Base-by-base conservation (phyloP, 2,113 vertebrate species). In the Xenotilapia longispinis region DNA sequence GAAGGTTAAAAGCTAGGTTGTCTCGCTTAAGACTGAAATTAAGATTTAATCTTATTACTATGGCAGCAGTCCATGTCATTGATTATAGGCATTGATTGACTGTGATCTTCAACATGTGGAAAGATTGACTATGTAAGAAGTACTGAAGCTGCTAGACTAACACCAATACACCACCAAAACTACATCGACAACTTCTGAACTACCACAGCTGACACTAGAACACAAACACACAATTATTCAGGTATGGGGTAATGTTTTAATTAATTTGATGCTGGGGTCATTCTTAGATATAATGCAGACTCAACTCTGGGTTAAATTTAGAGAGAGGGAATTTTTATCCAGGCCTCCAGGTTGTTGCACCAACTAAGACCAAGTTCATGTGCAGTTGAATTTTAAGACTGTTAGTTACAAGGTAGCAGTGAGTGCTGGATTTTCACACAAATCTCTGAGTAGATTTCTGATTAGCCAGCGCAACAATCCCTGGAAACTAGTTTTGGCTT, bases 201-300 rank as follows among this genome's bases (percentile, higher is more conserved):
- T 92, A 94, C 84, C 84, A 45, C 54, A 31, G 63, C 80, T 63
- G 84, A 58, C 78, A 21, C 45, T 38, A 57, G 38, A 33, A 80
- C 70, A 82, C 9, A 82, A 33, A 80, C 36, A 83, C 58, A 68
- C n/a, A 81, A 31, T 58, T 36, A 49, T 26, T 84, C 26, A 93
- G 92, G 93, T 92, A 92, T 94, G 92, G 6, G 89, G 89, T 91
- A 90, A 91, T 88, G 88, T 88, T 89, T 86, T 82, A 38, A 15
- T 68, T 79, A 4, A 68, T 12, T 2, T 10, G 19, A 40, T 13
- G 17, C 36, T 68, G 28, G 12, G 36, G 31, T 63, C 2, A n/a
- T 21, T 26, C 28, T 78, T 33, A 73, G 45, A 31, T 28, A 45
- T 49, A 33, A 63, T 36, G 15, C 17, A 83, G 26, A n/a, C 14